Base-by-base conservation (phyloP, 1,140 invertebrate genomes). In the Himalopsyche phryganea region DNA sequence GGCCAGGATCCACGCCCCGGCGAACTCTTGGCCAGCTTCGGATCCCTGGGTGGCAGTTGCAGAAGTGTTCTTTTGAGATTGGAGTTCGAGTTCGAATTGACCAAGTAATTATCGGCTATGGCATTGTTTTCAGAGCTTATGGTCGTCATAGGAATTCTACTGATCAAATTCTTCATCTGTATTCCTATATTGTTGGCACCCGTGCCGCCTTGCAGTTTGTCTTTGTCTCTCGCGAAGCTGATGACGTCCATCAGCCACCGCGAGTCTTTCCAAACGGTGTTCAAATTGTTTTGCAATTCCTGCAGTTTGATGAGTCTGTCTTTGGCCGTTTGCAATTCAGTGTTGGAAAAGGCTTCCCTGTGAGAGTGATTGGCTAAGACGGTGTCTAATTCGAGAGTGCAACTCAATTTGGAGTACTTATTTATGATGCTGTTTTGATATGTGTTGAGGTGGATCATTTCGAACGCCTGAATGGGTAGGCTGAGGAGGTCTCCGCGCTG, bases 201-300 rank as follows among this genome's bases (percentile, higher is more conserved):
- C 6, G 73, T 73, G 53, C 70, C 72, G 0, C 69, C 64, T 2
- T 68, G 67, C 6, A 71, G 65, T 64, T 79, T 79, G 48, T 79
- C 80, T 66, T 90, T 88, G 68, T 96, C 94, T 51, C 94, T 79
- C 1, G 94, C 93, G 69, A 93, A 94, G 0, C 90, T 88, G 35
- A 98, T 91, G 1, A 96, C 86, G 66, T 98, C 94, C 82, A 96
- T 92, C 0, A 98, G 81, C 96, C 96, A 98, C 10, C 96, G 83
- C 2, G 91, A 87, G 17, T 87, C 86, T 69, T 95, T 94, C 96
- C 96, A 98, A 1, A 92, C 85, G 0, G 80, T 70, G 63, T 94
- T 94, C 9, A 94, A 76, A 66, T 88, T 88, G 1, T 82, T 77
- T 68, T 94, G 91, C 3, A 95, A 80, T 49, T 92, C 86, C 68